Evolutionary conservation across 2,888 invertebrate species (phyloP).

Genomic region (Catonia carolina): DNA sequence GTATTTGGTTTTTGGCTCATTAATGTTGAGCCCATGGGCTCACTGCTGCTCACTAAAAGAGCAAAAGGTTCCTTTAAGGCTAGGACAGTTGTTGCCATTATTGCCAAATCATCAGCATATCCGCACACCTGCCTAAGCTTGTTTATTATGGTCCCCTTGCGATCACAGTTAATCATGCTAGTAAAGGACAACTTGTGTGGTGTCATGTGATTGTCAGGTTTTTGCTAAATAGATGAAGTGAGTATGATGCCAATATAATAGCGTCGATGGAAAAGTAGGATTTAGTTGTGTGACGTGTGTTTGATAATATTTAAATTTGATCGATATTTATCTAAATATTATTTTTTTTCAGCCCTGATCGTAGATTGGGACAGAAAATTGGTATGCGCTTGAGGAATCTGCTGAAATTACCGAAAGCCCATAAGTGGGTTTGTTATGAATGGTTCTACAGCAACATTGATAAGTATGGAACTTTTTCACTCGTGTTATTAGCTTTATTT

Average conservation of each 20-base stretch:
- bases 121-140: neutral
- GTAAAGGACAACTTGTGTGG: too few species aligned
- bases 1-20: too few species aligned
- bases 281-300: too few species aligned
- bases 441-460: slow-evolving; percentile 99
- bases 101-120: neutral
- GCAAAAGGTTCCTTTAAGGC: neutral
- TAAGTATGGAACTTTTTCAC: slow-evolving; percentile 45
- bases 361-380: slow-evolving; percentile 81
- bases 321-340: neutral
- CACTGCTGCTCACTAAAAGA: too few species aligned
- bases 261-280: too few species aligned
- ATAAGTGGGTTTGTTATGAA: slow-evolving; percentile 99
- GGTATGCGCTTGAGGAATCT: slow-evolving; percentile 85
- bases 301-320: too few species aligned
- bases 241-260: too few species aligned
- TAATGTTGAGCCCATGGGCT: too few species aligned
- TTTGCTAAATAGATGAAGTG: too few species aligned
- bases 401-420: slow-evolving; percentile 94
- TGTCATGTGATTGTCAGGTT: too few species aligned
- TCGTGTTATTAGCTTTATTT: neutral
- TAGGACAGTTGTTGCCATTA: neutral
- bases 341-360: slow-evolving; percentile 52
- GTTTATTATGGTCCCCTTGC: neutral
- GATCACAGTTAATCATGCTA: too few species aligned